A percentile compares a stretch with the other conserved stretches of the same genome.
Conservation (phyloP, 2,113 vertebrate species). For the Gambusia affinis region DNA sequence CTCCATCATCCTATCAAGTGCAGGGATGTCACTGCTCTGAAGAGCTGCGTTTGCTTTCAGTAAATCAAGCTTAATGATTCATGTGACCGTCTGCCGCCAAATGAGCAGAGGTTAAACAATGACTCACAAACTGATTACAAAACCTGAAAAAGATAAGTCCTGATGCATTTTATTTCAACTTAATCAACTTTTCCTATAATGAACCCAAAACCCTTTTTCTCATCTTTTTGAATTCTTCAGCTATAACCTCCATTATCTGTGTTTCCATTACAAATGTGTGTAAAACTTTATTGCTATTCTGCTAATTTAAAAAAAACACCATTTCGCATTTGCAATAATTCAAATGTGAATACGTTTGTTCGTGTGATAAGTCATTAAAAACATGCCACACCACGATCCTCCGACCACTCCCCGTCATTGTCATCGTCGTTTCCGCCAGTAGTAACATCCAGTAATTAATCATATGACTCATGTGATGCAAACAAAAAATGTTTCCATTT, state of each 20-base stretch:
- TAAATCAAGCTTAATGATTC: background rate
- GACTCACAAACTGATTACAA: background rate
- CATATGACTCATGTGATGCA: no score
- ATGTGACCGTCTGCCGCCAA: background rate
- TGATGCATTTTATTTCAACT: background rate
- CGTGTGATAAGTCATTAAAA: no score
- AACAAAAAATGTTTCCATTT: no score
- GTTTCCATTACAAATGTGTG: no score
- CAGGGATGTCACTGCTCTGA: slow-evolving; percentile 30
- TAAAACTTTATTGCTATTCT: no score
- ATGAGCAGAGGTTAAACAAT: background rate
- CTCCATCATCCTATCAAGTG: slow-evolving; percentile 89
- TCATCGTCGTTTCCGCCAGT: no score
- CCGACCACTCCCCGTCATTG: no score
- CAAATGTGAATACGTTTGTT: no score
- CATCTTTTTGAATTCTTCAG: background rate
- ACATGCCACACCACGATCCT: no score
- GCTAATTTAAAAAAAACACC: no score
- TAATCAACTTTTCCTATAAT: background rate
- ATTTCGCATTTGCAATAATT: no score
- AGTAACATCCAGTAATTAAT: no score
- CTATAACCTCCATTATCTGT: background rate
- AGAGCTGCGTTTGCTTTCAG: background rate
- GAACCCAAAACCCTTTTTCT: background rate
- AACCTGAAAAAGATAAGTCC: background rate